These are phyloP conservation scores for Phylloscopus whistleri DNA, from an alignment of 2,113 vertebrate species.

Conservation along the genomic window DNA sequence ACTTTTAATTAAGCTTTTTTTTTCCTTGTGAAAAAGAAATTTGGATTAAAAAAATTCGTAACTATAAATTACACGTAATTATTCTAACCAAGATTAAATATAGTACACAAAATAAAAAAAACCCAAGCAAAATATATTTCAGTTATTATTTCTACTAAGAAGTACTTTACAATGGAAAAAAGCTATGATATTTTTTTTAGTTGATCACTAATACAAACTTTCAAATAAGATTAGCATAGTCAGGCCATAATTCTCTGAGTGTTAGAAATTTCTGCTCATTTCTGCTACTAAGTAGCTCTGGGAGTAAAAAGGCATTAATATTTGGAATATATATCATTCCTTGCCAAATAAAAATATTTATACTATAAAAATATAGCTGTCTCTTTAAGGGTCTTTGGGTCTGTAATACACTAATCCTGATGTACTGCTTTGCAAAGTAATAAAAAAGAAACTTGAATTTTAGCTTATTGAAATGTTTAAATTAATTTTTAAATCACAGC, in stretches of 20 bases:
- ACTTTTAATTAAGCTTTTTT: background rate
- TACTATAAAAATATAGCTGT: background rate
- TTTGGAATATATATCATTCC: background rate
- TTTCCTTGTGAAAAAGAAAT: background rate
- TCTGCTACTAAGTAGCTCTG: background rate
- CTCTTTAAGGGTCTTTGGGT: background rate
- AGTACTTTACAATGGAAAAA: slow-evolving; percentile 10
- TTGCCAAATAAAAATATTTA: slow-evolving; percentile 26
- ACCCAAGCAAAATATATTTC: background rate
- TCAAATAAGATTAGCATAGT: slow-evolving; percentile 4
- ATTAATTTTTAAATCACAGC: background rate
- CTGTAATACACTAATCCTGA: background rate
- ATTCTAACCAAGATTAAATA: background rate
- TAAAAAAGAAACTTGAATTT: background rate
- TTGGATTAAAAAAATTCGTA: background rate
- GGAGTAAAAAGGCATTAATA: background rate
- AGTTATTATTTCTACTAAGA: slow-evolving; percentile 3
- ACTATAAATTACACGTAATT: background rate
- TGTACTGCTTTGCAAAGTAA: background rate
- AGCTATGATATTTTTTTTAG: background rate
- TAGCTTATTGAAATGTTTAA: background rate
- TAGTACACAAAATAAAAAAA: background rate
- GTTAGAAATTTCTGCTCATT: slow-evolving; percentile 12
- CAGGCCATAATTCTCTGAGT: background rate
- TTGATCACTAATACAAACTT: slow-evolving; percentile 20